Base-by-base conservation (phyloP, 2,797 vertebrate species). In the Megalops cyprinoides region DNA sequence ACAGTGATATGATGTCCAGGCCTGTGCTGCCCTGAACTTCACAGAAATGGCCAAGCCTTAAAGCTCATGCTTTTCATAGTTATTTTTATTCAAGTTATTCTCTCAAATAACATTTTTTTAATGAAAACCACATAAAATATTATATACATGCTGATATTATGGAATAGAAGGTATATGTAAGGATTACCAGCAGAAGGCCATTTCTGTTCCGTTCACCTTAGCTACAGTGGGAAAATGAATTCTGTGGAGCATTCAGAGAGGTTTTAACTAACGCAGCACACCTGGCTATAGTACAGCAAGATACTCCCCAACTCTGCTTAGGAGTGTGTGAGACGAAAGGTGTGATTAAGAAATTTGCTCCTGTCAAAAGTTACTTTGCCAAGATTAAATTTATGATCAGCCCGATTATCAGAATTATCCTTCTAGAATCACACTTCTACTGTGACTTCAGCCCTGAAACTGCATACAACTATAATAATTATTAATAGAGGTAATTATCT, bases 401-500 rank as follows among this genome's bases (percentile, higher is more conserved):
- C 31, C 14, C 34, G 18, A 67, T 67, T 18, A 37, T 67, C 62
- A 34, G 8, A 15, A 37, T 67, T 67, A 39, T 39, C 34, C 15
- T 37, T 39, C 12, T 37, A 18, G 34, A 67, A 37, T 37, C 31
- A 18, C 1, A 37, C 37, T 67, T 18, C 44, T 42, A 71, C 1
- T 71, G 39, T 71, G 67, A 44, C 42, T 71, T 23, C 37, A 23
- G 44, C 67, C 67, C 67, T 71, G 44, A 14, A 71, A 44, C 25
- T 71, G 37, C 67, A 44, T 10, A n/a, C 37, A 44, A 42, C 44
- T 42, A 42, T 71, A 48, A 49, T 51, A 49, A 51, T 48, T 51
- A 31, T 51, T 48, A 55, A 81, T 79, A 53, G 58, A 81, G 71
- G 49, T 78, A 81, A 39, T 67, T 69, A 20, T 55, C 74, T 79